Conservation (phyloP, 2,113 vertebrate genomes). For the Copsychus sechellarum region DNA sequence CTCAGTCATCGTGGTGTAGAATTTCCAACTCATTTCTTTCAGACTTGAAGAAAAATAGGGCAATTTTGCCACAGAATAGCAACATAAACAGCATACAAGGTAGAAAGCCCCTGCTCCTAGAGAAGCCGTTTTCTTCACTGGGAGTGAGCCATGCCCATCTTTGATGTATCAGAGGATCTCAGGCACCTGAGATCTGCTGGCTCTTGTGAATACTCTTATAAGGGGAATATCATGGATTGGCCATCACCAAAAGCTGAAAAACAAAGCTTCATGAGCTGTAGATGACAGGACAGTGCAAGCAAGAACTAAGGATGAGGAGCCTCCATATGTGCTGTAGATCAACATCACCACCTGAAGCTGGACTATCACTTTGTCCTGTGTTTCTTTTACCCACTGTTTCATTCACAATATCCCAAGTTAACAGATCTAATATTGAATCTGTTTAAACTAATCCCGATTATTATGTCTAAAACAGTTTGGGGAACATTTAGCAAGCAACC, state of each 20-base stretch:
- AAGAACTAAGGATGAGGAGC: background rate
- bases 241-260: background rate
- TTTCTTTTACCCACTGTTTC: background rate
- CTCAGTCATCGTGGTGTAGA: background rate
- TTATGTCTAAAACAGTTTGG: background rate
- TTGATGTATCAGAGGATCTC: background rate
- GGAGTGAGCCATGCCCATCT: background rate
- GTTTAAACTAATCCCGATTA: background rate
- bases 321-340: accelerated
- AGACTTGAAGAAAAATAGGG: background rate
- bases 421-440: background rate
- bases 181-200: background rate
- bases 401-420: background rate
- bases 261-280: background rate
- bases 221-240: background rate
- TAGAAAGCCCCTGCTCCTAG: background rate
- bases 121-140: background rate
- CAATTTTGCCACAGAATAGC: background rate
- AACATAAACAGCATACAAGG: background rate
- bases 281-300: background rate
- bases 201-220: background rate
- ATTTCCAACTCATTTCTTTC: background rate
- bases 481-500: background rate
- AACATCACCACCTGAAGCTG: background rate
- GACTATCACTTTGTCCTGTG: background rate